phyloP scores from a whole-genome alignment of 2,888 invertebrate species.

The Dascillus cervinus region DNA sequence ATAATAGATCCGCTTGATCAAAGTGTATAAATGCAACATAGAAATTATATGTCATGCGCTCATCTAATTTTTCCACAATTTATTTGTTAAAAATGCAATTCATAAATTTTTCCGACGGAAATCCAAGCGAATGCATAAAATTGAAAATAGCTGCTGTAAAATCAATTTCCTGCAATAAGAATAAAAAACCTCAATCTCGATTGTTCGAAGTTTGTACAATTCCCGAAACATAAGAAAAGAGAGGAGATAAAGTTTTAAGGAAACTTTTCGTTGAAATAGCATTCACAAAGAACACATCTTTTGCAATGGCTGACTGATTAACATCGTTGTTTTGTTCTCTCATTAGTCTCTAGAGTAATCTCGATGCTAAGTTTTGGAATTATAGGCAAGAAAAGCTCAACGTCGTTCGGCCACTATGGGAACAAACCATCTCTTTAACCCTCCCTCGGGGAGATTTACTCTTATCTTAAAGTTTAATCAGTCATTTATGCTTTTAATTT shows the following conservation, averaged over 20 bases:
- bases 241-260: conserved; percentile 12
- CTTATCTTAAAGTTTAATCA: conserved; percentile 32
- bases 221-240: conserved; percentile 6
- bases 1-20: too few relatives aligned
- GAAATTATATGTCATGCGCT: too few relatives aligned
- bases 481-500: conserved; percentile 31
- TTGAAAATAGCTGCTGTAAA: conserved; percentile 19
- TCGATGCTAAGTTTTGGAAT: conserved; percentile 33
- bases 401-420: conserved; percentile 17
- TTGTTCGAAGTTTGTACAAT: conserved; percentile 12
- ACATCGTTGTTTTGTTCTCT: conserved; percentile 32
- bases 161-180: conserved; percentile 22
- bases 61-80: too few relatives aligned
- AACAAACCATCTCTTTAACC: conserved; percentile 8
- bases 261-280: conserved; percentile 13
- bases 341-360: conserved; percentile 31
- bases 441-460: conserved; percentile 24
- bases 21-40: too few relatives aligned
- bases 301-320: conserved; percentile 33
- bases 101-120: neutral
- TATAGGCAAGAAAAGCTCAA: conserved; percentile 24
- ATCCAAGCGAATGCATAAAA: conserved; percentile 11
- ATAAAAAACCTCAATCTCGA: conserved; percentile 22
- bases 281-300: conserved; percentile 26
- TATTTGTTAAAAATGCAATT: too few relatives aligned